phyloP scores from a whole-genome alignment of 2,113 vertebrate genomes.

The Holacanthus passer region DNA sequence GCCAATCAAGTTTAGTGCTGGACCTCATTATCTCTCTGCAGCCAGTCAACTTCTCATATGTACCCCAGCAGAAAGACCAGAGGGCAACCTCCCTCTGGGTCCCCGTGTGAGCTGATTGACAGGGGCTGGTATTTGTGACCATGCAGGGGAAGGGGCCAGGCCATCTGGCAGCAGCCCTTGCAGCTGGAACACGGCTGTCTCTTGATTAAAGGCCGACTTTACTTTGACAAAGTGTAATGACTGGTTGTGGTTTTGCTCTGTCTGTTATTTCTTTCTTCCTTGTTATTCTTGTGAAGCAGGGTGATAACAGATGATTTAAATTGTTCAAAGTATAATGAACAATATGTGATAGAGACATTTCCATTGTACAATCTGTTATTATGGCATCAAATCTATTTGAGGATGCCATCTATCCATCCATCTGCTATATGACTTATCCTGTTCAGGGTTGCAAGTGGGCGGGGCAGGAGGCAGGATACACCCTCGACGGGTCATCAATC shows the following conservation, averaged over 20 bases:
- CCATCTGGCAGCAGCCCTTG: conserved; percentile 68
- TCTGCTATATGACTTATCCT: conserved; percentile 13
- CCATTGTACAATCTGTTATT: conserved; percentile 4
- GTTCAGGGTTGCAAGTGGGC: conserved; percentile 1
- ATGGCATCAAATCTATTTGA: conserved; percentile 20
- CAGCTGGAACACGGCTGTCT: conserved; percentile 68
- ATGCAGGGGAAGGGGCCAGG: conserved; percentile 52
- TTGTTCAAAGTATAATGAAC: neutral
- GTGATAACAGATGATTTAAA: neutral
- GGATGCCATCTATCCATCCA: conserved; percentile 18
- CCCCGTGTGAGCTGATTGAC: conserved; percentile 71
- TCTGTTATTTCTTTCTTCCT: neutral
- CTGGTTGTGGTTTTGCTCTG: conserved; percentile 3
- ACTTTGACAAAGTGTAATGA: conserved; percentile 45
- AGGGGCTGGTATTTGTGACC: conserved; percentile 72
- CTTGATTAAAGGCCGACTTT: conserved; percentile 46
- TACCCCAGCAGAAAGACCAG: conserved; percentile 28
- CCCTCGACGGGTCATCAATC: conserved; percentile 28
- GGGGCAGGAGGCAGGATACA: conserved; percentile 9
- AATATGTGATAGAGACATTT: conserved; percentile 1
- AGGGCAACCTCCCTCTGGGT: conserved; percentile 62
- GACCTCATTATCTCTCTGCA: conserved; percentile 67
- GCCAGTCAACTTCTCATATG: conserved; percentile 52
- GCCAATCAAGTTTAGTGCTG: conserved; percentile 57
- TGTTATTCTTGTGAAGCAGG: conserved; percentile 23